Evolutionary conservation across 2,797 vertebrate genomes (phyloP).

Genomic region (Tachyglossus aculeatus): DNA sequence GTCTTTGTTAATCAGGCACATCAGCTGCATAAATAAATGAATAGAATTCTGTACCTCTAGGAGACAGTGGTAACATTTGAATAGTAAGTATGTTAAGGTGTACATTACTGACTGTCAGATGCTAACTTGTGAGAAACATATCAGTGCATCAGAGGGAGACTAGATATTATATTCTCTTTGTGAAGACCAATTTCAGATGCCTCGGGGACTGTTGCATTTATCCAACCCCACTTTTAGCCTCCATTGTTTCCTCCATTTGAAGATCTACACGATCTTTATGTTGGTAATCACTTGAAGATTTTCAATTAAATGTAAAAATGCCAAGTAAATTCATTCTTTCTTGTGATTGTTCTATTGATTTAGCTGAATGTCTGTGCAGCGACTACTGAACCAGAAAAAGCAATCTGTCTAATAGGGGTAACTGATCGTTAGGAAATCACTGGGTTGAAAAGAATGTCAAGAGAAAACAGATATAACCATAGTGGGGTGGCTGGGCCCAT

Average conservation of each 20-base stretch:
- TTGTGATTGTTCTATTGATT: slow-evolving; percentile 82
- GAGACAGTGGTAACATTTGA: too few species aligned
- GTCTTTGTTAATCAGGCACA: too few species aligned
- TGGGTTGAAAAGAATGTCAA: slow-evolving; percentile 71
- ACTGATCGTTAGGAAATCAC: slow-evolving; percentile 79
- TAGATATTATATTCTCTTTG: background rate
- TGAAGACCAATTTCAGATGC: too few species aligned
- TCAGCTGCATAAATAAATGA: too few species aligned
- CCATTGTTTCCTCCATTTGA: slow-evolving; percentile 58
- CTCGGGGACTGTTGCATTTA: background rate
- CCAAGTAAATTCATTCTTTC: slow-evolving; percentile 80
- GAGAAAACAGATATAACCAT: slow-evolving; percentile 38
- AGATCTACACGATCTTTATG: slow-evolving; percentile 62
- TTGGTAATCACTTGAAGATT: slow-evolving; percentile 75
- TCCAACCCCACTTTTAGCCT: slow-evolving; percentile 4
- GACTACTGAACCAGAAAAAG: slow-evolving; percentile 77
- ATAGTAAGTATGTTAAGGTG: too few species aligned
- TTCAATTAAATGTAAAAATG: slow-evolving; percentile 80
- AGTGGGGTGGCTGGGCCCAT: slow-evolving; percentile 27
- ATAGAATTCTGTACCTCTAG: too few species aligned
- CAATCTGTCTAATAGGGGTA: slow-evolving; percentile 81
- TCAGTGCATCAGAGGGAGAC: too few species aligned
- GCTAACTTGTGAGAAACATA: too few species aligned
- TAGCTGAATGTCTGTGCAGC: slow-evolving; percentile 78
- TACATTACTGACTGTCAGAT: too few species aligned